Conservation (phyloP, 2,797 vertebrate genomes). For the Numenius phaeopus region DNA sequence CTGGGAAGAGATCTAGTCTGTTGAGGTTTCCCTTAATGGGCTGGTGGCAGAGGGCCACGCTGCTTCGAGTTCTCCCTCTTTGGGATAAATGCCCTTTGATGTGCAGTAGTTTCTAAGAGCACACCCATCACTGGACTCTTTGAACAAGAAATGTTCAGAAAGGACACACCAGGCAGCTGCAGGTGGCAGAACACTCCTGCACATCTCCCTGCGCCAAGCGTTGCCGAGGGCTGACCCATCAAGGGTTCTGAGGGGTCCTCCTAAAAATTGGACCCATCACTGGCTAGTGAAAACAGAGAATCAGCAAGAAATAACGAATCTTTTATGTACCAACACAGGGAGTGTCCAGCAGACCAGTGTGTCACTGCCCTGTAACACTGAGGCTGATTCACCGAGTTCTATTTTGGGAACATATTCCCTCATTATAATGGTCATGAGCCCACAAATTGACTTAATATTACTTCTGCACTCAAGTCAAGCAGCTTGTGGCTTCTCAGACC, state of each 20-base stretch:
- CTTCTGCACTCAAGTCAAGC: conserved; percentile 5
- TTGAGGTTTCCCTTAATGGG: background rate
- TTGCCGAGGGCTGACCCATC: background rate
- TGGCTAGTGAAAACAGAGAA: conserved; percentile 2
- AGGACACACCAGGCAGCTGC: background rate
- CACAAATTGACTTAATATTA: background rate
- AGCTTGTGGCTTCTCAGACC: conserved; percentile 19
- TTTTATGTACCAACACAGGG: background rate
- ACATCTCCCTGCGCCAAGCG: background rate
- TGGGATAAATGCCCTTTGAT: background rate
- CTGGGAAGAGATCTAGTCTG: background rate
- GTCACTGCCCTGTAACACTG: background rate
- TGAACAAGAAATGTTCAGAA: background rate
- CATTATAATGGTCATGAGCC: background rate
- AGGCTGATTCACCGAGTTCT: background rate
- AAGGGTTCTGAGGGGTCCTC: background rate
- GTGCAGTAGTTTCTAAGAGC: background rate
- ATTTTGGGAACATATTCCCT: background rate
- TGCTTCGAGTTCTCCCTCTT: background rate
- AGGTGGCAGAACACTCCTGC: background rate
- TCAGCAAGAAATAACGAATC: background rate
- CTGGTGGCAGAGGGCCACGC: background rate
- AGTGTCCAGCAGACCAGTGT: background rate
- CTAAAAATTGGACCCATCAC: background rate
- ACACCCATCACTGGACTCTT: fast-evolving